Conservation (phyloP, 2,113 vertebrate species). For the Gadus macrocephalus region DNA sequence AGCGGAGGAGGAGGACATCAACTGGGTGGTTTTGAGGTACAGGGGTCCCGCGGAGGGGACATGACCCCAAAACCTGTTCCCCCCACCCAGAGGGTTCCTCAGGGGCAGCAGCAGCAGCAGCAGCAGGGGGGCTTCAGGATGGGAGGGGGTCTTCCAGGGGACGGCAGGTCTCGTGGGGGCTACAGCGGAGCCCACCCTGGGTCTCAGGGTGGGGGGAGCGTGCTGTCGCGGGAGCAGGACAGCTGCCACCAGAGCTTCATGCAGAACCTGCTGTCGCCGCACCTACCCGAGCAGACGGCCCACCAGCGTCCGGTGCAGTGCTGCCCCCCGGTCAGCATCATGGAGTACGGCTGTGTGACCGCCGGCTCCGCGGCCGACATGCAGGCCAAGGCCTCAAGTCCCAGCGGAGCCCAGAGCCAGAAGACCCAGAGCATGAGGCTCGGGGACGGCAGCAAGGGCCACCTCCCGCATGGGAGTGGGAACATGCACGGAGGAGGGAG, state of each 20-base stretch:
- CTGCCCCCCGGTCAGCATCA: conserved; percentile 80
- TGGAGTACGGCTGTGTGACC: conserved; percentile 88
- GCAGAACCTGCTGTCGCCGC: conserved; percentile 90
- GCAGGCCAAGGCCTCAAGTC: conserved; percentile 88
- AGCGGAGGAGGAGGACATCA: conserved; percentile 69
- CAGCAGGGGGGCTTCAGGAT: conserved; percentile 84
- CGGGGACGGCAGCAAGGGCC: conserved; percentile 85
- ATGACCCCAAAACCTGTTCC: conserved; percentile 76
- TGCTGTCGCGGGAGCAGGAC: conserved; percentile 81
- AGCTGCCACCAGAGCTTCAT: conserved; percentile 94
- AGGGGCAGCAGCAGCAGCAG: conserved; percentile 55
- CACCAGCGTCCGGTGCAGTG: conserved; percentile 87
- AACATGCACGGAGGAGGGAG: conserved; percentile 79
- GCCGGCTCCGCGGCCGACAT: conserved; percentile 83
- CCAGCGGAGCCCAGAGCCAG: conserved; percentile 83
- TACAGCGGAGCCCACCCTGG: conserved; percentile 74
- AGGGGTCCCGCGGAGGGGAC: conserved; percentile 86
- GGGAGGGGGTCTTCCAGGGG: conserved; percentile 72
- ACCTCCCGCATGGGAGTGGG: conserved; percentile 84
- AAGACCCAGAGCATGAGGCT: conserved; percentile 85
- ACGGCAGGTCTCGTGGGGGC: conserved; percentile 82
- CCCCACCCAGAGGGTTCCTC: conserved; percentile 79
- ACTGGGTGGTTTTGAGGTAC: conserved; percentile 80
- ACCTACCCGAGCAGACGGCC: conserved; percentile 86
- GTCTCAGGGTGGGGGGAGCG: conserved; percentile 80